Evolutionary conservation across 2,113 vertebrate species (phyloP).

Genomic region (Panthera tigris): DNA sequence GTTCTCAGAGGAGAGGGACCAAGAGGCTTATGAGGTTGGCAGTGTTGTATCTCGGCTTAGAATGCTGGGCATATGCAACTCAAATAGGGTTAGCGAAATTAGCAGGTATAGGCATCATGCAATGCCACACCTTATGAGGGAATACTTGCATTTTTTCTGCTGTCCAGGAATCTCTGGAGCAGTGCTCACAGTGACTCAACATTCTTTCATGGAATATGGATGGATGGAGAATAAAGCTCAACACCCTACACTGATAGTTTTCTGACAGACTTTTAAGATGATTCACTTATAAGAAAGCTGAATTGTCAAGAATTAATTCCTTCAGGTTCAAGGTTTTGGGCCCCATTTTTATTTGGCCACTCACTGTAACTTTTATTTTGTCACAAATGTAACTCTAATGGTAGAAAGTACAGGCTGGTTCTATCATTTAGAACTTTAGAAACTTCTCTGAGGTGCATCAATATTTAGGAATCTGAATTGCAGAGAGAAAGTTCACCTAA

Average conservation of each 20-base stretch:
- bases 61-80: background rate
- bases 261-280: background rate
- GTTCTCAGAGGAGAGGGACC: constrained; percentile 13
- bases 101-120: background rate
- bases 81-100: background rate
- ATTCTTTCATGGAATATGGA: background rate
- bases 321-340: background rate
- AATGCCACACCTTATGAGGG: background rate
- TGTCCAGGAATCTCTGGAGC: background rate
- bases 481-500: background rate
- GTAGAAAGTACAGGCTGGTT: background rate
- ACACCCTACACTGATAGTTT: background rate
- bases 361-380: background rate
- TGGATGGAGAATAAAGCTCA: background rate
- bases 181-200: background rate
- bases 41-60: background rate
- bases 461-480: background rate
- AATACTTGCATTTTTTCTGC: background rate
- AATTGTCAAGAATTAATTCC: constrained; percentile 12
- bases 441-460: background rate
- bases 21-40: constrained; percentile 9
- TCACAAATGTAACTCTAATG: background rate
- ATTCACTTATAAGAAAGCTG: background rate
- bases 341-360: background rate
- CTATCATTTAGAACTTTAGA: background rate